phyloP scores from a whole-genome alignment of 1,140 invertebrate genomes.

The Macrobrachium nipponense region DNA sequence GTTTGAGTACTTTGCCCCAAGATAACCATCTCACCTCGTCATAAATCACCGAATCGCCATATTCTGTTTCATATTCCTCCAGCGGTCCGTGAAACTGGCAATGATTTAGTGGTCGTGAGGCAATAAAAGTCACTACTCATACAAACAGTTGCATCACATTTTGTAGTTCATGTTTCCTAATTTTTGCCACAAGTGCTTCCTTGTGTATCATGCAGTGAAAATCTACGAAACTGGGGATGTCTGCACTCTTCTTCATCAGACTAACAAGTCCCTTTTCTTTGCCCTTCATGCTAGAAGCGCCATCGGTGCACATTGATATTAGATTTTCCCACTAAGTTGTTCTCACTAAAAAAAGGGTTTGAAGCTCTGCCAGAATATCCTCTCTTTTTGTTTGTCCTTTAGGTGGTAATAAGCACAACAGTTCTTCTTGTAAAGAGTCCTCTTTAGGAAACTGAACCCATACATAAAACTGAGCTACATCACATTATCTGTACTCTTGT shows the following conservation, averaged over 20 bases:
- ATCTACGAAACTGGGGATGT: neutral
- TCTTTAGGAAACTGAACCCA: no score
- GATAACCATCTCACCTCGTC: neutral
- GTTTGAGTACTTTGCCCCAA: conserved; percentile 18
- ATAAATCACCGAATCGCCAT: no score
- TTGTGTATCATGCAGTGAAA: conserved; percentile 16
- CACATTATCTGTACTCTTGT: neutral
- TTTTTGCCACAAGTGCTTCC: conserved; percentile 6
- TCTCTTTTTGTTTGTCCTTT: conserved; percentile 25
- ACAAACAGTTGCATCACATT: conserved; percentile 11
- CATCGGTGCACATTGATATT: conserved; percentile 8
- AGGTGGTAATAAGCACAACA: conserved; percentile 10
- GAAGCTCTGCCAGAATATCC: no score
- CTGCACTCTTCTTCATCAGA: conserved; percentile 9
- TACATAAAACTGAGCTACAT: conserved; percentile 11
- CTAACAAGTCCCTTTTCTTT: conserved; percentile 22
- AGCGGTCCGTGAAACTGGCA: no score
- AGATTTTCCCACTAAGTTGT: no score
- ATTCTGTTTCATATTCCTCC: conserved; percentile 26
- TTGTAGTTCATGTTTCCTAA: no score
- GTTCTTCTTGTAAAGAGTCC: neutral
- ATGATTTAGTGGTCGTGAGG: conserved; percentile 17
- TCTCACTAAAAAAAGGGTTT: no score
- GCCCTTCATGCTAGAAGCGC: no score
- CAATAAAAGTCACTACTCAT: neutral